These are phyloP conservation scores for Verasper variegatus DNA, from an alignment of 2,113 vertebrate species.

Conservation along the genomic window DNA sequence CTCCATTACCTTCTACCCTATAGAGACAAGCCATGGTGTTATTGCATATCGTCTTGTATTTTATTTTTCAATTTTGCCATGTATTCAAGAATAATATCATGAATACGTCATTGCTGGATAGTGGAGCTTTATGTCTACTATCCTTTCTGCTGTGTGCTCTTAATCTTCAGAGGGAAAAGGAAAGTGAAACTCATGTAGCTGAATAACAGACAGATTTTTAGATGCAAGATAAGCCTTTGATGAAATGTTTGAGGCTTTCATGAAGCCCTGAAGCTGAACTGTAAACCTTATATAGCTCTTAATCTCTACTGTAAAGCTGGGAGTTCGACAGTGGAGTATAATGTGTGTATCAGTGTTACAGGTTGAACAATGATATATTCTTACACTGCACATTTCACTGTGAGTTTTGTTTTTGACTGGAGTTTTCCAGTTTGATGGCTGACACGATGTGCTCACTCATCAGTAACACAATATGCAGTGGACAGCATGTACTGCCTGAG, in stretches of 20 bases:
- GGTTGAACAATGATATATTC: constrained; percentile 27
- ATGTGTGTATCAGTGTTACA: constrained; percentile 15
- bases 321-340: constrained; percentile 21
- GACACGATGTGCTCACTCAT: not conserved
- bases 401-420: constrained; percentile 18
- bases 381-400: not conserved
- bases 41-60: not conserved
- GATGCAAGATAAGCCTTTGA: constrained; percentile 60
- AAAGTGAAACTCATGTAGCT: constrained; percentile 27
- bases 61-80: not conserved
- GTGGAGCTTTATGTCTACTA: constrained; percentile 17
- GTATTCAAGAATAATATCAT: constrained; percentile 23
- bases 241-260: constrained; percentile 40
- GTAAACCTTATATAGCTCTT: constrained; percentile 33
- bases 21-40: not conserved
- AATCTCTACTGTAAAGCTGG: constrained; percentile 37
- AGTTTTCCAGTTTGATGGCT: constrained; percentile 12
- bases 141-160: constrained; percentile 3
- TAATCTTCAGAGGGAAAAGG: constrained; percentile 6
- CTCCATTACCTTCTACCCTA: constrained; percentile 1
- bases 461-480: not conserved
- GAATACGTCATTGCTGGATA: constrained; percentile 8
- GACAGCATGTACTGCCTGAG: not conserved
- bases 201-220: constrained; percentile 38
- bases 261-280: constrained; percentile 43